Evolutionary conservation across 2,797 vertebrate genomes (phyloP).

Genomic region (Vipera ursinii): DNA sequence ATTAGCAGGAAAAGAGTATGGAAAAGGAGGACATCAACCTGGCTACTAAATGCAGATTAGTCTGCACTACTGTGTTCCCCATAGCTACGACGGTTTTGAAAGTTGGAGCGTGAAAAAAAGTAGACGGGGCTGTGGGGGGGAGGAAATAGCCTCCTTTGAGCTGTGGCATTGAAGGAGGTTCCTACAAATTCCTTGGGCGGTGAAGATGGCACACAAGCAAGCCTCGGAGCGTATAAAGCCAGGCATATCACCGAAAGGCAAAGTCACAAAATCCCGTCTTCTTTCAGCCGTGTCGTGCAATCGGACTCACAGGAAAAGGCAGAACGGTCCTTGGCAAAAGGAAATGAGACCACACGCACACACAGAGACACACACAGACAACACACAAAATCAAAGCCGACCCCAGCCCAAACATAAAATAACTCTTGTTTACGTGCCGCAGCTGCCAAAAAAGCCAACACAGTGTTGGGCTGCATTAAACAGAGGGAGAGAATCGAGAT

Average conservation of each 20-base stretch:
- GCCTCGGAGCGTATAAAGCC: not conserved
- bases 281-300: not conserved
- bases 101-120: not conserved
- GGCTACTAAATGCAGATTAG: not conserved
- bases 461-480: no score
- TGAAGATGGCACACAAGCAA: not conserved
- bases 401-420: no score
- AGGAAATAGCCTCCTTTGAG: not conserved
- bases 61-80: not conserved
- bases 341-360: no score
- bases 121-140: not conserved
- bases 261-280: not conserved
- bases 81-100: not conserved
- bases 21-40: no score
- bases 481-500: no score
- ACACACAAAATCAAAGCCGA: no score
- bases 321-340: not conserved
- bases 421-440: no score
- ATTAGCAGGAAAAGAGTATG: not conserved
- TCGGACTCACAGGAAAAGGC: not conserved
- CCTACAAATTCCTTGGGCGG: not conserved
- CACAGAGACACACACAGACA: no score
- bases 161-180: not conserved
- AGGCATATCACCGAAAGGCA: not conserved
- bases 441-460: no score